Base-by-base conservation (phyloP, 2,113 vertebrate species). In the Xiphias gladius region DNA sequence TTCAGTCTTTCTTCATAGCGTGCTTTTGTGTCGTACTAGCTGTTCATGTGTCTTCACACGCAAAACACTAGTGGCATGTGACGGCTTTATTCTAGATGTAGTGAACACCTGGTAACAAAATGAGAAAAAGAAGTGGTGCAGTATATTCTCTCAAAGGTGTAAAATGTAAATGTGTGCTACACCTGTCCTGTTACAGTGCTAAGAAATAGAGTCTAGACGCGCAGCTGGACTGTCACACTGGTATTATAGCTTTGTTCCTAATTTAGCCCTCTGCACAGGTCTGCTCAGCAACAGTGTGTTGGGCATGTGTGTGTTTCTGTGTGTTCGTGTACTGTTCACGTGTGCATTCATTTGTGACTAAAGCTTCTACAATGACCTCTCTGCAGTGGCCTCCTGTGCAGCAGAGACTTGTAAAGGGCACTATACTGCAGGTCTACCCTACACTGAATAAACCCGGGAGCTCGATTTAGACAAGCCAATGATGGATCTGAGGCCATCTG, bases 401-500 rank as follows among this genome's bases (percentile, higher is more conserved):
- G 86, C 62, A 24, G 50, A 54, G 88, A 79, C 84, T 71, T 63
- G 83, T 80, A 88, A 91, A 91, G 89, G 83, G 72, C 86, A 85
- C 61, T 19, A 26, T 87, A 50, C 79, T 43, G 80, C 80, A 83
- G 86, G 76, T 85, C 63, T 55, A 68, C 69, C 81, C 73, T 16
- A 59, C 75, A 32, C 79, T 79, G 84, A 88, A 76, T 46, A 80
- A 79, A 76, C 55, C 80, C 50, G 19, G 61, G 82, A 62, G 76
- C 82, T 84, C 76, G 8, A 81, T 87, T 89, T 66, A 78, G 89
- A 89, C 87, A 39, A 74, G 82, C 71, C 46, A 28, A 63, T 70
- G 88, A 89, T 80, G 91, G 87, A 89, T 89, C 91, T 68, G 82
- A 75, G 85, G 92, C 58, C 54, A 81, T 88, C 83, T 62, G 85